Percentiles rank a stretch among this genome's conserved stretches.
Conservation (phyloP, 2,113 vertebrate species). For the Bothrops jararaca region DNA sequence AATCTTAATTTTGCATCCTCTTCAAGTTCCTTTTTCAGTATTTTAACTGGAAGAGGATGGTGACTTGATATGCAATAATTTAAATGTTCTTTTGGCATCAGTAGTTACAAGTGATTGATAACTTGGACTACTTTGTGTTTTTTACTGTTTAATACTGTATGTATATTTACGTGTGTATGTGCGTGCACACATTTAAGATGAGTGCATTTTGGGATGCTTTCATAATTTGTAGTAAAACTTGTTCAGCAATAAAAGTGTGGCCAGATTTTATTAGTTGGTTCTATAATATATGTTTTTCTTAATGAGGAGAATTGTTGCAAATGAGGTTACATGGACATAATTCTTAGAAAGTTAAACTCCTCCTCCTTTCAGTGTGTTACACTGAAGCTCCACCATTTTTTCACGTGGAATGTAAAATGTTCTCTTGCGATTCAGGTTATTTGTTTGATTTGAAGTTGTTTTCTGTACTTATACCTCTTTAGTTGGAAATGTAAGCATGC, state of each 20-base stretch:
- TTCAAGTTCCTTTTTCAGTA: neutral
- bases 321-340: neutral
- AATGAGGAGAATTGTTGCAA: neutral
- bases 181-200: slow-evolving; percentile 22
- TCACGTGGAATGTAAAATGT: slow-evolving; percentile 14
- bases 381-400: neutral
- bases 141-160: neutral
- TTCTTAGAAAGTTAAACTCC: neutral
- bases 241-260: neutral
- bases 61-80: neutral
- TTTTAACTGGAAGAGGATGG: slow-evolving; percentile 1
- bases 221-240: slow-evolving; percentile 32
- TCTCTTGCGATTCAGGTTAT: slow-evolving; percentile 3
- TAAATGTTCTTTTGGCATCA: neutral
- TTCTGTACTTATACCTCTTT: slow-evolving; percentile 13
- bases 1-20: slow-evolving; percentile 31
- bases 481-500: slow-evolving; percentile 17
- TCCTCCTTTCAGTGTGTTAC: neutral
- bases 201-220: slow-evolving; percentile 13
- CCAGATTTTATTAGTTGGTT: neutral
- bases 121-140: slow-evolving; percentile 47
- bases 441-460: neutral
- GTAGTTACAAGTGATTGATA: slow-evolving; percentile 2
- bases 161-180: neutral
- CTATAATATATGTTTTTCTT: neutral